Base-by-base conservation (phyloP, 1,140 invertebrate species). In the Theocolax elegans region DNA sequence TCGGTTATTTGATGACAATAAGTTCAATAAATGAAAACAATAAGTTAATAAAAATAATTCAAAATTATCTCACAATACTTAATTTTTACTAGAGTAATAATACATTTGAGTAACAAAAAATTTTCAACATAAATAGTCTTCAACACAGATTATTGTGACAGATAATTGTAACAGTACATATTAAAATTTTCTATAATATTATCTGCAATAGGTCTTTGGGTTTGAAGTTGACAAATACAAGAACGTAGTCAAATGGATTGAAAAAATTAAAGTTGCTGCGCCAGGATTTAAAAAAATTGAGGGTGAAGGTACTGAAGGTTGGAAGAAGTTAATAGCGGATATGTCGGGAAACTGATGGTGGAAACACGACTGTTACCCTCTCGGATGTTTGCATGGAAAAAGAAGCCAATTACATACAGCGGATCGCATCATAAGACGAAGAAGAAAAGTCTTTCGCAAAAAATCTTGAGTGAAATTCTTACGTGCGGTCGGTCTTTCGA, bases 261-360 rank as follows among this genome's bases (percentile, higher is more conserved):
- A 90, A 40, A 90, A 87, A 58, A 88, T 91, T 44, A 93, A 92
- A 81, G 83, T 83, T 38, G 88, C 89, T 4, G 89, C 90, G 10
- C 90, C 91, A 3, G 92, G 90, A 27, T 94, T 93, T 82, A 87
- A 89, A 71, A 91, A 92, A 76, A 88, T 90, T 46, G 94, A 95
- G 78, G 90, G 79, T 6, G 86, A 87, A 35, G 86, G 87, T 21
- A 58, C 84, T 12, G 76, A 86, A 31, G 44, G 73, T 17, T 59
- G 82, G 1, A 83, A 78, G 60, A 77, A 76, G 49, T 35, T 72
- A 25, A 19, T 77, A 0, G 60, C 19, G 17, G 58, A 70, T 8
- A 67, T 66, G 25, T 17, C 23, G 42, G 29, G 17, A 31, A 71
- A 65, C 31, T 71, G 42, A 71, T 64, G 60, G 58, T 54, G 59